A percentile compares a stretch with the other conserved stretches of the same genome.
These are phyloP conservation scores for Odontesthes bonariensis DNA, from an alignment of 2,113 vertebrate species.

Conservation along the genomic window DNA sequence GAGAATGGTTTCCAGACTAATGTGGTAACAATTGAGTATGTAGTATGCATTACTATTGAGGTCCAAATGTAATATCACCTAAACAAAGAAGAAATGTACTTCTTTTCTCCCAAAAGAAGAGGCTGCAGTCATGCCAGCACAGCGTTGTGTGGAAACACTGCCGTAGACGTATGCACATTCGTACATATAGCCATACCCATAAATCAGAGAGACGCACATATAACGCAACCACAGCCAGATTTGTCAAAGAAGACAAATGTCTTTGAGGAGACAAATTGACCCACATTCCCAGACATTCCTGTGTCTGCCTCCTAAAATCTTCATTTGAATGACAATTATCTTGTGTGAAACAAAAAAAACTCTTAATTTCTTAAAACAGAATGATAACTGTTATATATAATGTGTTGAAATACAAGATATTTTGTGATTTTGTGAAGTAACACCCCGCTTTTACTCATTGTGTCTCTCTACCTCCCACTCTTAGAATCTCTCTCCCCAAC, in stretches of 20 bases:
- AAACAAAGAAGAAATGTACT: constrained; percentile 57
- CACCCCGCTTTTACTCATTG: neutral
- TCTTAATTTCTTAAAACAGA: constrained; percentile 52
- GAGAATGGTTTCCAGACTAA: constrained; percentile 65
- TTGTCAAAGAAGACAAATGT: constrained; percentile 35
- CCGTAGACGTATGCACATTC: constrained; percentile 28
- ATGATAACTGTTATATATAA: constrained; percentile 41
- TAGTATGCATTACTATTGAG: constrained; percentile 28
- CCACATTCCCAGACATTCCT: constrained; percentile 31
- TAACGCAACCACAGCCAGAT: constrained; percentile 30
- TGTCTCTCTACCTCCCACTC: constrained; percentile 7
- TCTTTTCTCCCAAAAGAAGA: constrained; percentile 28
- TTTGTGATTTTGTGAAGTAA: constrained; percentile 14
- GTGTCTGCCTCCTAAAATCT: constrained; percentile 32
- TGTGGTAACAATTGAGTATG: constrained; percentile 30
- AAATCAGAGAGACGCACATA: neutral
- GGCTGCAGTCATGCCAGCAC: constrained; percentile 41
- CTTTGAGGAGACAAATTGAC: constrained; percentile 20
- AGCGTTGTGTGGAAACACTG: constrained; percentile 50
- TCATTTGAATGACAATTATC: constrained; percentile 7
- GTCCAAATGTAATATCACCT: constrained; percentile 63
- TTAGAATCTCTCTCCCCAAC: constrained; percentile 18
- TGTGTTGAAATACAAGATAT: constrained; percentile 17
- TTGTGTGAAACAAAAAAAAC: constrained; percentile 45
- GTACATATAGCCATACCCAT: constrained; percentile 16